A percentile compares a stretch with the other conserved stretches of the same genome.
These are phyloP conservation scores for Terebella lapidaria DNA, from an alignment of 2,888 invertebrate genomes.

Conservation along the genomic window DNA sequence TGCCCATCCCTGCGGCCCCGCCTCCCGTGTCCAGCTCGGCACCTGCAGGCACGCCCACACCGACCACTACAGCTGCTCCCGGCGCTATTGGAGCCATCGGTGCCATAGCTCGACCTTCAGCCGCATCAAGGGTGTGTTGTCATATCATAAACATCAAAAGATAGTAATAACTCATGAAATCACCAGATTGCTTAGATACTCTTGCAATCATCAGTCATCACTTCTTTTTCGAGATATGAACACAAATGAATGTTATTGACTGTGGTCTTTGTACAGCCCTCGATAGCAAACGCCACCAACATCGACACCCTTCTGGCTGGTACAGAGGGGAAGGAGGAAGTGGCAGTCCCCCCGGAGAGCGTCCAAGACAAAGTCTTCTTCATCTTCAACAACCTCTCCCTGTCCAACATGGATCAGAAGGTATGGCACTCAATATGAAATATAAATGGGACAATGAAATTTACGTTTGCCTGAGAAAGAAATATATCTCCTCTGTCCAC, in stretches of 20 bases:
- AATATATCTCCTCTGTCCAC: too few relatives aligned
- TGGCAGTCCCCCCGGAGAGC: conserved; percentile 82
- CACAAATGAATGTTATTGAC: too few relatives aligned
- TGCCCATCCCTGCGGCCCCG: conserved; percentile 15
- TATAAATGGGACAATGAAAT: background rate
- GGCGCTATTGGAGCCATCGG: conserved; percentile 1
- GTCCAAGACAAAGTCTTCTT: conserved; percentile 98
- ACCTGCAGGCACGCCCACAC: background rate
- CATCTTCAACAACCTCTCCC: conserved; percentile 97
- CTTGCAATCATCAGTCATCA: too few relatives aligned
- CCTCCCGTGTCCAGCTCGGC: conserved; percentile 23
- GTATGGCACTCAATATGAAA: conserved; percentile 33
- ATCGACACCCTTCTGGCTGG: conserved; percentile 93
- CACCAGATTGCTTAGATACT: too few relatives aligned
- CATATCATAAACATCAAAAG: too few relatives aligned
- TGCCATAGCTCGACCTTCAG: conserved; percentile 15
- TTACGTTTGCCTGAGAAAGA: background rate
- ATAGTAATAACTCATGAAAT: too few relatives aligned
- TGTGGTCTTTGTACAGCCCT: too few relatives aligned
- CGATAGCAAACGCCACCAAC: conserved; percentile 94
- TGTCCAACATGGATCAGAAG: conserved; percentile 87
- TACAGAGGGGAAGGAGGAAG: conserved; percentile 68
- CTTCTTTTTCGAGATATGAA: too few relatives aligned
- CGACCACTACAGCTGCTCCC: background rate
- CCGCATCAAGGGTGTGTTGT: conserved; percentile 2